Percentiles rank a stretch among this genome's conserved stretches.
Conservation (phyloP, 1,140 invertebrate species). For the Anadara kagoshimensis region DNA sequence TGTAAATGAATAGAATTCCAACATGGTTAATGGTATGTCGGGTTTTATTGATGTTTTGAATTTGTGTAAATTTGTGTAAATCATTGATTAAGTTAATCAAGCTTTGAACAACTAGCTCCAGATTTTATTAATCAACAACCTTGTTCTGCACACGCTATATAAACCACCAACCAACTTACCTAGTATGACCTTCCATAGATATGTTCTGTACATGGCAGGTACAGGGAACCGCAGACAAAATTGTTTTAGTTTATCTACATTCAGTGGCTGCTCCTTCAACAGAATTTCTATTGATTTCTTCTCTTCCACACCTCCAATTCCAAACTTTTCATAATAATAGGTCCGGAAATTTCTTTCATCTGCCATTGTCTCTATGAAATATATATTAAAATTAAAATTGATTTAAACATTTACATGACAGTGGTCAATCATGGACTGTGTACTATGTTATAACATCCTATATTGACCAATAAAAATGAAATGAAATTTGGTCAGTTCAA, state of each 20-base stretch:
- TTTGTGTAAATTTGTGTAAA: too few relatives aligned
- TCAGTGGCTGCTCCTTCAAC: conserved; percentile 88
- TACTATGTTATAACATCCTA: not conserved
- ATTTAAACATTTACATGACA: not conserved
- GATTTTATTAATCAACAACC: not conserved
- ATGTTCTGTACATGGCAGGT: conserved; percentile 85
- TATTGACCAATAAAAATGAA: not conserved
- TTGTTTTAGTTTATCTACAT: conserved; percentile 86
- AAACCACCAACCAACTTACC: conserved; percentile 74
- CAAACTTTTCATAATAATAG: conserved; percentile 92
- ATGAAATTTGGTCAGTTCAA: too few relatives aligned
- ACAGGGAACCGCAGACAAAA: conserved; percentile 89
- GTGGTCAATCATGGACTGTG: not conserved
- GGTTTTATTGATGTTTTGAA: too few relatives aligned
- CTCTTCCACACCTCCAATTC: conserved; percentile 91
- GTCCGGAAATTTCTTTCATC: conserved; percentile 87
- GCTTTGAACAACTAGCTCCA: too few relatives aligned
- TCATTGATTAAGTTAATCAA: too few relatives aligned
- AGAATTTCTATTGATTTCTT: conserved; percentile 94
- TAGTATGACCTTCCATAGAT: conserved; percentile 90
- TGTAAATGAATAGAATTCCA: too few relatives aligned
- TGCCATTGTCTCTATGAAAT: conserved; percentile 6
- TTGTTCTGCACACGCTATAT: conserved; percentile 58
- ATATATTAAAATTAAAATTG: not conserved
- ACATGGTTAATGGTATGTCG: too few relatives aligned